Conservation (phyloP, 2,888 invertebrate species). For the Hirtodrosophila alboralis region DNA sequence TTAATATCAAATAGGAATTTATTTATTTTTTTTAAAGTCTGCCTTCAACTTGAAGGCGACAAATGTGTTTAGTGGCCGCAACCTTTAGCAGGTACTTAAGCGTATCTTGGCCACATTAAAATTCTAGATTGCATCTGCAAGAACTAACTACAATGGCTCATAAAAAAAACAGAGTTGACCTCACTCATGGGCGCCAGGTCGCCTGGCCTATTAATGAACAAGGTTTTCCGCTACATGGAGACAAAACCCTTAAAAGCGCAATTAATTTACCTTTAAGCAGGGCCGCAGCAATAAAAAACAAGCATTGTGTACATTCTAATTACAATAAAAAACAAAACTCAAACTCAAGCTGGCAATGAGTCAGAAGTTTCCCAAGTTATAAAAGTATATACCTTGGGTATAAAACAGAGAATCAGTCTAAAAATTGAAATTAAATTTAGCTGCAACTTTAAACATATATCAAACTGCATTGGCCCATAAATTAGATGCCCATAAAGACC, state of each 20-base stretch:
- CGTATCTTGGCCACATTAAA: constrained; percentile 20
- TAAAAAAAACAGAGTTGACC: constrained; percentile 39
- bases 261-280: constrained; percentile 57
- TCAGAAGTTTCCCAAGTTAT: constrained; percentile 30
- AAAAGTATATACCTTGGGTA: constrained; percentile 58
- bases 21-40: constrained; percentile 11
- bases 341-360: constrained; percentile 40
- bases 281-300: constrained; percentile 60
- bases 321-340: constrained; percentile 52
- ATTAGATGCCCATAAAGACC: background rate
- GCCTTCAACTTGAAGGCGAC: constrained; percentile 68
- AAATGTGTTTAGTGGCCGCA: constrained; percentile 27
- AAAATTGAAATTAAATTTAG: constrained; percentile 6
- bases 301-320: constrained; percentile 69
- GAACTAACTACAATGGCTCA: constrained; percentile 58
- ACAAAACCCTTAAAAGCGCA: constrained; percentile 50
- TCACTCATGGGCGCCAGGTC: constrained; percentile 44
- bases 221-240: constrained; percentile 30
- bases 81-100: constrained; percentile 8
- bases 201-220: constrained; percentile 12
- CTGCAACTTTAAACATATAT: constrained; percentile 3
- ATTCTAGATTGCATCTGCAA: constrained; percentile 61
- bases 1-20: constrained; percentile 66
- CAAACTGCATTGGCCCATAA: constrained; percentile 10
- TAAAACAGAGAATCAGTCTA: constrained; percentile 19